Percentiles rank a stretch among this genome's conserved stretches.
These are phyloP conservation scores for Melipona quadrifasciata DNA, from an alignment of 1,140 invertebrate species.

Conservation along the genomic window DNA sequence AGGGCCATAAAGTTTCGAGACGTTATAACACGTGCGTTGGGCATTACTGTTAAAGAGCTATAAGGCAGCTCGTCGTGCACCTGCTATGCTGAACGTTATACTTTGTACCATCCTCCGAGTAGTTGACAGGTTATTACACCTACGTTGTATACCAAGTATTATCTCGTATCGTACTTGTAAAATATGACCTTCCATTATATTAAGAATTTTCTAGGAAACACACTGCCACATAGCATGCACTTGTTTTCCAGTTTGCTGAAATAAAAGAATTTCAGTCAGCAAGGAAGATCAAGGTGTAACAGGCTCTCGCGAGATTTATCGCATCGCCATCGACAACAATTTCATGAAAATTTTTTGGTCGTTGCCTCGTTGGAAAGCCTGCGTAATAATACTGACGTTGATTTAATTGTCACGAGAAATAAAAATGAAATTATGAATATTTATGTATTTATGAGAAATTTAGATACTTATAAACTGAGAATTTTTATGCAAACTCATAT, in stretches of 20 bases:
- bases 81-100: constrained; percentile 51
- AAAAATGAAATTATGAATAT: neutral
- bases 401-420: neutral
- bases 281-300: neutral
- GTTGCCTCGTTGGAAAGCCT: no score
- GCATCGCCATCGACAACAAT: neutral
- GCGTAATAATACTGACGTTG: neutral
- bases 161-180: constrained; percentile 47
- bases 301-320: neutral
- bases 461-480: no score
- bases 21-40: constrained; percentile 39
- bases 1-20: constrained; percentile 31
- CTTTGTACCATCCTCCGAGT: constrained; percentile 42
- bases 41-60: constrained; percentile 50
- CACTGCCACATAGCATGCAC: neutral
- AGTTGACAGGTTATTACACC: constrained; percentile 59
- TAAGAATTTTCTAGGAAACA: constrained; percentile 45
- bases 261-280: constrained; percentile 26
- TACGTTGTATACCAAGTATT: constrained; percentile 54
- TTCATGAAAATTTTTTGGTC: neutral
- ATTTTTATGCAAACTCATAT: no score
- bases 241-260: neutral
- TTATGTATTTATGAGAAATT: no score
- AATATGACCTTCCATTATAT: constrained; percentile 50
- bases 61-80: constrained; percentile 48